phyloP scores from a whole-genome alignment of 2,888 invertebrate species.

The Harmothoe impar region DNA sequence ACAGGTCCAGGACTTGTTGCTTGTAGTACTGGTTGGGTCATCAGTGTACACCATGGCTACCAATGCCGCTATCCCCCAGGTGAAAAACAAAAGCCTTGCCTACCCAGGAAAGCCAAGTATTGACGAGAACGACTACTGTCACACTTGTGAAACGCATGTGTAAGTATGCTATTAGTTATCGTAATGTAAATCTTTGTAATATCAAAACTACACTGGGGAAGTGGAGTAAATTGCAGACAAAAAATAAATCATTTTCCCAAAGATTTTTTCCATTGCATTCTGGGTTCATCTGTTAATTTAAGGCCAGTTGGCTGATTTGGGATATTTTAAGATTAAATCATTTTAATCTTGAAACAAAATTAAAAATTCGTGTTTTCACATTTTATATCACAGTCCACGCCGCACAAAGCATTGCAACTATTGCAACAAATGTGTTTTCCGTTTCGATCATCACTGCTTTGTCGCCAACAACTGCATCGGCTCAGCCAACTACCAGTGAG shows the following conservation, averaged over 20 bases:
- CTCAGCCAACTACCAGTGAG: background rate
- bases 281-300: too few species aligned
- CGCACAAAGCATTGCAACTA: background rate
- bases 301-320: background rate
- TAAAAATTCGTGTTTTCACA: too few species aligned
- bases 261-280: background rate
- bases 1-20: background rate
- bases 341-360: too few species aligned
- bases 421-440: conserved; percentile 6
- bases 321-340: background rate
- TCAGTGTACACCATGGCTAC: background rate
- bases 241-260: too few species aligned
- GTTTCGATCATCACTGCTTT: conserved; percentile 2
- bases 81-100: background rate
- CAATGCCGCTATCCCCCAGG: background rate
- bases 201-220: background rate
- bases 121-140: background rate
- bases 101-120: background rate
- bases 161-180: background rate
- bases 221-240: background rate
- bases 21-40: background rate
- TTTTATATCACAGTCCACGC: background rate
- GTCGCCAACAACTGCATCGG: background rate
- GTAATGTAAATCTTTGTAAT: background rate
- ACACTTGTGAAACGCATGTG: background rate